A percentile compares a stretch with the other conserved stretches of the same genome.
phyloP scores from a whole-genome alignment of 2,888 invertebrate genomes.

The Eristalinus sepulchralis region DNA sequence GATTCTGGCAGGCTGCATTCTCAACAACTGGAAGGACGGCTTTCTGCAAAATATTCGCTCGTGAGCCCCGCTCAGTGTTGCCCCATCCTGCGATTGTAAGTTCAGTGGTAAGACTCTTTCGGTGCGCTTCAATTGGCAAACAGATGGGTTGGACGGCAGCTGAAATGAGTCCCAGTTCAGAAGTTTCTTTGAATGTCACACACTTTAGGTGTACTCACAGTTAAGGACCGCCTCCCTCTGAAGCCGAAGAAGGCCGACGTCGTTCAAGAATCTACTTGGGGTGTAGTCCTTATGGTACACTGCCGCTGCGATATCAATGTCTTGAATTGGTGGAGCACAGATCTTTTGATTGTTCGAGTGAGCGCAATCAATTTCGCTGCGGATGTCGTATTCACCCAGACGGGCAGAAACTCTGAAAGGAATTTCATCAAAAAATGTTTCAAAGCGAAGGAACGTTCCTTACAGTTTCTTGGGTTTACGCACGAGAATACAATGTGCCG shows the following conservation, averaged over 20 bases:
- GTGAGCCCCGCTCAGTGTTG: constrained; percentile 72
- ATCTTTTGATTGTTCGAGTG: constrained; percentile 19
- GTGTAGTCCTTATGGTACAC: constrained; percentile 83
- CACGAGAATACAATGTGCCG: no score
- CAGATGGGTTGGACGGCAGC: constrained; percentile 76
- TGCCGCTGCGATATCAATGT: constrained; percentile 75
- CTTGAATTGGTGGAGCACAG: constrained; percentile 80
- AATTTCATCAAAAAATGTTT: neutral
- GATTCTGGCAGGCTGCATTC: constrained; percentile 73
- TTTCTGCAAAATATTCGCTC: constrained; percentile 73
- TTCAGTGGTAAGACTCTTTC: no score
- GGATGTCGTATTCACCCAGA: no score
- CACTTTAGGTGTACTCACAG: constrained; percentile 30
- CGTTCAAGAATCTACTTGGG: constrained; percentile 80
- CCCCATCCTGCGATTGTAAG: constrained; percentile 76
- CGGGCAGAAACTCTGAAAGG: no score
- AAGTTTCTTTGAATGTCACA: no score
- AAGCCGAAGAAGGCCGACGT: constrained; percentile 83
- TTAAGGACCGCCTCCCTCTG: constrained; percentile 74
- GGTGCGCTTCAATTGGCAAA: constrained; percentile 73
- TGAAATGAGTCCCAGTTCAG: constrained; percentile 3
- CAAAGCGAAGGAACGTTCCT: no score
- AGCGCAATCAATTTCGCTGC: no score
- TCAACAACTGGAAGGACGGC: constrained; percentile 71
- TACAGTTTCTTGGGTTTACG: no score